These are phyloP conservation scores for Pristionchus arcanus DNA, from an alignment of 2,888 invertebrate species.

Conservation along the genomic window DNA sequence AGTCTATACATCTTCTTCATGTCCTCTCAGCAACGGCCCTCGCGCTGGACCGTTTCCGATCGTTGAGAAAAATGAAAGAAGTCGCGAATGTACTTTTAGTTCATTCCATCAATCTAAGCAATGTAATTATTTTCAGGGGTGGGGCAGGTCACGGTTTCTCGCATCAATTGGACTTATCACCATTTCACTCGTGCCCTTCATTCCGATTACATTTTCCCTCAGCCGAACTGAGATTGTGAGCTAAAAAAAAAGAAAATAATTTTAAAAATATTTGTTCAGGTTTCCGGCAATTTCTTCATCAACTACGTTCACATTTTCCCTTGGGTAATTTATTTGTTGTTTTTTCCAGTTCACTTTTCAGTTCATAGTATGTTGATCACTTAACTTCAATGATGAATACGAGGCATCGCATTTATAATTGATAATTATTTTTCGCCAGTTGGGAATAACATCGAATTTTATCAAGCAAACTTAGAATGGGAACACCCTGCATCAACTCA, in stretches of 20 bases:
- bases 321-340: slow-evolving; percentile 2
- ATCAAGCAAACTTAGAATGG: no score
- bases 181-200: background rate
- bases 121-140: background rate
- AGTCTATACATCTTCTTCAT: slow-evolving; percentile 21
- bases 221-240: background rate
- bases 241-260: background rate
- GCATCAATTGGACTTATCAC: background rate
- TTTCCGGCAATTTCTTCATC: slow-evolving; percentile 35
- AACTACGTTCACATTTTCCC: slow-evolving; percentile 40
- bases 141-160: background rate
- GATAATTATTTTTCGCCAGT: no score
- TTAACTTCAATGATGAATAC: no score
- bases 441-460: background rate
- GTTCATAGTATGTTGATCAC: no score
- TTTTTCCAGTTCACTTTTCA: background rate
- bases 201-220: background rate
- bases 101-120: background rate
- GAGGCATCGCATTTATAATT: no score
- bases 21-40: slow-evolving; percentile 15
- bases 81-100: background rate
- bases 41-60: slow-evolving; percentile 19
- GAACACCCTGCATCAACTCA: no score
- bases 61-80: slow-evolving; percentile 35
- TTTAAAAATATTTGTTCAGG: background rate